Conservation (phyloP, 2,113 vertebrate species). For the Apodemus speciosus region DNA sequence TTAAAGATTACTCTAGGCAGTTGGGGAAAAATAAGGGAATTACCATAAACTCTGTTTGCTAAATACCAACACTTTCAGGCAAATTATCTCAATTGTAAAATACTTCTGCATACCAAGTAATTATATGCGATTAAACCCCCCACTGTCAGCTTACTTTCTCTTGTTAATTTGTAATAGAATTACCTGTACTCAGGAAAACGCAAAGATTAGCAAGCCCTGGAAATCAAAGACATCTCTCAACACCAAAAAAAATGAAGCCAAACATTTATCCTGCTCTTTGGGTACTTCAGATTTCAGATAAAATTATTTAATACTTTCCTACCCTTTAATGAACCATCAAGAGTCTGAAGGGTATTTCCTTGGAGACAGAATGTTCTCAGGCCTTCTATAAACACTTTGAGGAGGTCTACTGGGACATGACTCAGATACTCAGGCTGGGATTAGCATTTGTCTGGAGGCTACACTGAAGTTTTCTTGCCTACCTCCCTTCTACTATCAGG, state of each 20-base stretch:
- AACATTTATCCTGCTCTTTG: slow-evolving; percentile 25
- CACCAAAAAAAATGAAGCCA: slow-evolving; percentile 58
- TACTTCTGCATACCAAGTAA: slow-evolving; percentile 79
- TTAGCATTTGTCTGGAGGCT: neutral
- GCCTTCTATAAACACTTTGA: slow-evolving; percentile 9
- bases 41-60: slow-evolving; percentile 80
- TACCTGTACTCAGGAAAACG: slow-evolving; percentile 76
- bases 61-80: slow-evolving; percentile 82
- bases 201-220: slow-evolving; percentile 75
- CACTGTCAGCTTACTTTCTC: slow-evolving; percentile 73
- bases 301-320: slow-evolving; percentile 69
- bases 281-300: slow-evolving; percentile 67
- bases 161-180: slow-evolving; percentile 81
- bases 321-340: slow-evolving; percentile 60
- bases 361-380: slow-evolving; percentile 71
- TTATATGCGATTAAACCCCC: slow-evolving; percentile 80
- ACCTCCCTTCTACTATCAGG: neutral
- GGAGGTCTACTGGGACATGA: neutral
- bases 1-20: slow-evolving; percentile 76
- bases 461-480: neutral
- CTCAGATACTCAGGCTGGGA: neutral
- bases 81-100: slow-evolving; percentile 84
- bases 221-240: slow-evolving; percentile 78
- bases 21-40: slow-evolving; percentile 83
- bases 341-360: slow-evolving; percentile 67